Percentiles rank a stretch among this genome's conserved stretches.
phyloP scores from a whole-genome alignment of 2,113 vertebrate genomes.

The Spermophilus dauricus region DNA sequence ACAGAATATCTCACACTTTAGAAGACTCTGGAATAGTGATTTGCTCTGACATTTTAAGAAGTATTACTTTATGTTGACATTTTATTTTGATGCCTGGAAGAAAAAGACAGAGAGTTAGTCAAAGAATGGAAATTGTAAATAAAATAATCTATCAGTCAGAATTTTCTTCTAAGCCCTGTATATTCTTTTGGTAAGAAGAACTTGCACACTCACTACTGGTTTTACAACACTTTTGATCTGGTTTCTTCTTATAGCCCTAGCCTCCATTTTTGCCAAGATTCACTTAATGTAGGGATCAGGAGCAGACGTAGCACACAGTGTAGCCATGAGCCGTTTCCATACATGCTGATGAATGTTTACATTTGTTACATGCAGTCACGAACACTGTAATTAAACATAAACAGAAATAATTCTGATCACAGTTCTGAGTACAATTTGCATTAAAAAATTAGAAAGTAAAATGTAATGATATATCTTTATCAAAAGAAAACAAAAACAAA shows the following conservation, averaged over 20 bases:
- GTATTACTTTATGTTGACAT: background rate
- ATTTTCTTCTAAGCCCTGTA: background rate
- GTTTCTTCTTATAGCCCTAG: background rate
- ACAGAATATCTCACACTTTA: background rate
- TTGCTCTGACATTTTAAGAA: background rate
- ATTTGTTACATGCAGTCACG: slow-evolving; percentile 42
- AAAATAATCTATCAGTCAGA: background rate
- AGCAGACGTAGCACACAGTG: background rate
- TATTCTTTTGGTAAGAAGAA: background rate
- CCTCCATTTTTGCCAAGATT: background rate
- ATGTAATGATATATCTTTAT: slow-evolving; percentile 75
- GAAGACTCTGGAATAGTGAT: background rate
- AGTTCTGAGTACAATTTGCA: slow-evolving; percentile 60
- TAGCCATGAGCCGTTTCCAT: background rate
- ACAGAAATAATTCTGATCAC: slow-evolving; percentile 70
- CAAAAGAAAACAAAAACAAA: slow-evolving; percentile 66
- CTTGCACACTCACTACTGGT: background rate
- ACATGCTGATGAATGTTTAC: slow-evolving; percentile 47
- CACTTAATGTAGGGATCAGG: background rate
- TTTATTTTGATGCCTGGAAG: background rate
- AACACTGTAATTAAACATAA: slow-evolving; percentile 73
- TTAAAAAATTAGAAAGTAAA: slow-evolving; percentile 83
- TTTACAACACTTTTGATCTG: background rate
- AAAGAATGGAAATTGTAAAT: slow-evolving; percentile 18
- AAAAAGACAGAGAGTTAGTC: background rate